Base-by-base conservation (phyloP, 1,140 invertebrate genomes). In the Riptortus pedestris region DNA sequence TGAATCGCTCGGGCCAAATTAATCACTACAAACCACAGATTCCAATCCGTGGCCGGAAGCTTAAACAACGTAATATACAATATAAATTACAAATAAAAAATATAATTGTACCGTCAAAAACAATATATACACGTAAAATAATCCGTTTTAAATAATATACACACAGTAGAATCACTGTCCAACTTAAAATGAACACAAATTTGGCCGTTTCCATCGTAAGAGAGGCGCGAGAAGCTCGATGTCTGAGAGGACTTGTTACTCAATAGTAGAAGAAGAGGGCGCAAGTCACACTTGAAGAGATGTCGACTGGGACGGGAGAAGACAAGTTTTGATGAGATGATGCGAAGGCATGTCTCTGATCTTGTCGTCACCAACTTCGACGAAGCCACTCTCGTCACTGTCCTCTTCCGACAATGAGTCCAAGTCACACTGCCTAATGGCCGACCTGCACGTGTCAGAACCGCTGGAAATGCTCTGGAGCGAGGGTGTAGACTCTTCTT, bases 331-430 rank as follows among this genome's bases (percentile, higher is more conserved):
- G 66, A 70, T 63, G 33, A 70, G 48, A 11, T 70, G 69, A 47
- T 70, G 69, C 61, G 67, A 66, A 14, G 69, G 69, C 18, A 70
- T 60, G 55, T 70, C 69, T 31, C 69, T 31, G 20, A 65, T 64
- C 48, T 70, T 70, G 63, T 70, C 69, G 45, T 70, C 69, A 26
- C 60, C 58, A 31, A 61, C 66, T 48, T 71, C 70, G 18, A 69
- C 70, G 33, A 67, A 71, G n/a, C 70, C 70, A 27, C 69, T 70
- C 33, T 71, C 70, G 27, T 71, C 70, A 51, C 68, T 69, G 52
- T 69, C 70, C 22, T 71, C 69, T 62, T 70, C 69, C 0, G 68
- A 69, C 0, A 70, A n/a, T 0, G 68, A 70, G 47, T 71, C 68
- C 7, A 70, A 47, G 27, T 71, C 69, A 38, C 60, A 60, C 14